Evolutionary conservation across 2,888 invertebrate genomes (phyloP), one percentile per base, ranked within the genome.

Genomic region (Aleiodes testaceus): DNA sequence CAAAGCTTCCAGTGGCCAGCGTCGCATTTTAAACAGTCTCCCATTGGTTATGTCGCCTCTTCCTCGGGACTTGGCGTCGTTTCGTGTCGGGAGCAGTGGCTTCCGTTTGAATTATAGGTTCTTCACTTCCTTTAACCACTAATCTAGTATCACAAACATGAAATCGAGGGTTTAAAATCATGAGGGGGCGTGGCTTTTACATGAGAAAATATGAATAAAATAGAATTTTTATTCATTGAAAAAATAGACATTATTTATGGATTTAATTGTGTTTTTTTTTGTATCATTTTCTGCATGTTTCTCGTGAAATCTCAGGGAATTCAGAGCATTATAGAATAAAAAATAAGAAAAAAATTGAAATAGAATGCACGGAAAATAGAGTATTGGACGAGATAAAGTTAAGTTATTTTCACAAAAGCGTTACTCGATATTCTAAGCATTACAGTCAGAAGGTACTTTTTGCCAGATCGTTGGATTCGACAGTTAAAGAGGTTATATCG

Each of bases 41-140:
- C 47, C 26, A n/a, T 45, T 49, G 47, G 20, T 53, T 53, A 53
- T 53, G 42, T 59, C 16, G n/a, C n/a, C 11, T 36, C 66, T 67
- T 20, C 47, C 68, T 44, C 36, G 42, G 26, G 12, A 18, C 11
- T 16, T 59, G 55, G 30, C 7, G 36, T 30, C 16, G 59, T 66
- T 49, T 47, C 55, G 71, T 74, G 74, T 73, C 77, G 72, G 70
- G 52, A 74, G 70, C 74, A 77, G 77, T 73, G 72, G 74, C 68
- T 74, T 71, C 61, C 66, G 26, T 67, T 72, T 76, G 75, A 77
- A 75, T 77, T 77, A 77, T 77, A 77, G 74, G 74, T 73, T 72
- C 52, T 69, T 75, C 20, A 66, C 68, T 73, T 63, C 72, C 67
- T 65, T 70, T 47, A 77, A 72, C 73, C 74, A 71, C 74, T 75